phyloP scores from a whole-genome alignment of 2,113 vertebrate genomes.

The Myotis davidii region DNA sequence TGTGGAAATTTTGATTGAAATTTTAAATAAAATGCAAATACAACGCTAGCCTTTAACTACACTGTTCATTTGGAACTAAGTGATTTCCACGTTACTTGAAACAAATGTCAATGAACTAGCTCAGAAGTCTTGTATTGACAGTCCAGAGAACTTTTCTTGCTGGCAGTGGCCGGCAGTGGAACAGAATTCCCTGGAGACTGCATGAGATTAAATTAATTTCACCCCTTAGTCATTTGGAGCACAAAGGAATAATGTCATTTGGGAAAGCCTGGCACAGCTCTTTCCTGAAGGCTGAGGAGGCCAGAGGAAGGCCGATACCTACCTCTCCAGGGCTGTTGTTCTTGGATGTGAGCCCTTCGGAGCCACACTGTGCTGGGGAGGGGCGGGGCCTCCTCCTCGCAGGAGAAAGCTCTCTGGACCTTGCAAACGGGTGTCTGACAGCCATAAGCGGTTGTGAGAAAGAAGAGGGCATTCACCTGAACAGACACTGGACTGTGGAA shows the following conservation, averaged over 20 bases:
- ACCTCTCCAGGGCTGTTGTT: not conserved
- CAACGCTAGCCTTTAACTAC: constrained; percentile 67
- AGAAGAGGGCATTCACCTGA: not conserved
- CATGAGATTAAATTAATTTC: constrained; percentile 36
- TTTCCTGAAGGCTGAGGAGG: not conserved
- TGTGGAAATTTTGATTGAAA: not conserved
- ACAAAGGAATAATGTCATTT: not conserved
- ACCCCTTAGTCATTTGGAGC: not conserved
- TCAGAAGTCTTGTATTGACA: constrained; percentile 54
- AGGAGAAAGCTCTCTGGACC: not conserved
- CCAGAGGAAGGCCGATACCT: not conserved
- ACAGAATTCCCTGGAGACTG: constrained; percentile 27
- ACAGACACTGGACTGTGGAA: not conserved
- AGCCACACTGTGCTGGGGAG: not conserved
- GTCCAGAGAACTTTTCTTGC: constrained; percentile 52
- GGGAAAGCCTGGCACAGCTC: not conserved
- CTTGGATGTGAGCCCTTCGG: not conserved
- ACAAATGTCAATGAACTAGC: constrained; percentile 70
- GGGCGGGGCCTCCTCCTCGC: not conserved
- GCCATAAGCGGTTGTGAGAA: not conserved
- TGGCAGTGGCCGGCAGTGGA: constrained; percentile 33
- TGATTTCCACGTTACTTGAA: constrained; percentile 76
- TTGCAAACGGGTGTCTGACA: not conserved
- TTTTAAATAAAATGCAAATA: constrained; percentile 48
- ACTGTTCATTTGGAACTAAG: constrained; percentile 70